Evolutionary conservation across 1,140 invertebrate species (phyloP).

Genomic region (Tetranychus cinnabarinus): DNA sequence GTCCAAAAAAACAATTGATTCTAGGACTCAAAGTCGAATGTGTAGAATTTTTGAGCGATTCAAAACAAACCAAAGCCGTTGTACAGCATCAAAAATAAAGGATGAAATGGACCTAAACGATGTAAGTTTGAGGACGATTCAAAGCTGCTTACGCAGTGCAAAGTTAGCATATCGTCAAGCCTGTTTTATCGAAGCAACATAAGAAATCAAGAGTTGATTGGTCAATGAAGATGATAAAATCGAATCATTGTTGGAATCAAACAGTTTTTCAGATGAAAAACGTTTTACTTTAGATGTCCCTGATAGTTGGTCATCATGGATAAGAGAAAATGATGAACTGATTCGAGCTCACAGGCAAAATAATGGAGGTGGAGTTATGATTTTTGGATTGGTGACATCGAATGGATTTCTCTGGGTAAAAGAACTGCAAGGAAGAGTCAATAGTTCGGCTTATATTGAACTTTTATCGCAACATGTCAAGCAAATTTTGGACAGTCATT

Average conservation of each 20-base stretch:
- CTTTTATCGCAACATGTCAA: not conserved
- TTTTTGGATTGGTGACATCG: not conserved
- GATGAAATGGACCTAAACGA: too few species aligned
- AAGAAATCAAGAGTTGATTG: not conserved
- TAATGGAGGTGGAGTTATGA: not conserved
- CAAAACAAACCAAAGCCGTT: too few species aligned
- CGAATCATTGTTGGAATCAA: not conserved
- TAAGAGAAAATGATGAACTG: not conserved
- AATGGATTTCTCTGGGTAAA: not conserved
- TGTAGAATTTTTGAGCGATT: too few species aligned
- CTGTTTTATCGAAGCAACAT: not conserved
- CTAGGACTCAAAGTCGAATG: too few species aligned
- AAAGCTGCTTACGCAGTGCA: too few species aligned
- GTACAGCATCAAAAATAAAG: too few species aligned
- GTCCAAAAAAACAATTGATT: too few species aligned
- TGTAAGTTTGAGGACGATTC: too few species aligned
- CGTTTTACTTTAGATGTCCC: not conserved
- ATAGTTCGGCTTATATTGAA: not conserved
- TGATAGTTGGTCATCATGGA: not conserved
- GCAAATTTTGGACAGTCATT: not conserved
- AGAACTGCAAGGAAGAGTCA: not conserved
- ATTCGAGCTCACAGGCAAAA: not conserved
- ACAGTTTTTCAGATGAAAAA: not conserved
- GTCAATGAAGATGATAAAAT: not conserved
- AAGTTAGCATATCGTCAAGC: too few species aligned